These are phyloP conservation scores for Sclerodermus sp. DNA, from an alignment of 2,888 invertebrate genomes.

Conservation along the genomic window DNA sequence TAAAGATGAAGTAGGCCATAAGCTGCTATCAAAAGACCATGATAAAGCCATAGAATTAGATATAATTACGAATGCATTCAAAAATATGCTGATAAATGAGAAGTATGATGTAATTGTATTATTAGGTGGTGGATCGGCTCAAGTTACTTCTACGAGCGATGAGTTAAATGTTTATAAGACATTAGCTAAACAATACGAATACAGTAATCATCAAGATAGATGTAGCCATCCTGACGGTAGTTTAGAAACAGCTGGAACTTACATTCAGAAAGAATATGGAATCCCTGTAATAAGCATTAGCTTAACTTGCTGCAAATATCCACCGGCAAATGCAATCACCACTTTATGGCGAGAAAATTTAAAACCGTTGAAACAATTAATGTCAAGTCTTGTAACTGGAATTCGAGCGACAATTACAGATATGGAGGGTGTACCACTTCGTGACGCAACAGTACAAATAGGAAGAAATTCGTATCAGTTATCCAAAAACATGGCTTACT, in stretches of 20 bases:
- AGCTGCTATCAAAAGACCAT: conserved; percentile 61
- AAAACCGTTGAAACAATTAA: conserved; percentile 43
- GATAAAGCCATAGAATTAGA: conserved; percentile 58
- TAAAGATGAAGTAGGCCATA: conserved; percentile 69
- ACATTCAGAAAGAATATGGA: conserved; percentile 65
- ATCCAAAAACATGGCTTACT: conserved; percentile 70
- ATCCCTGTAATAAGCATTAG: conserved; percentile 62
- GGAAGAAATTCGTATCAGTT: conserved; percentile 66
- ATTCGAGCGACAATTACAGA: conserved; percentile 63
- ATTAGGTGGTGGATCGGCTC: conserved; percentile 73
- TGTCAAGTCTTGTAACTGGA: conserved; percentile 44
- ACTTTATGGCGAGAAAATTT: conserved; percentile 53
- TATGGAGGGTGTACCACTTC: conserved; percentile 65
- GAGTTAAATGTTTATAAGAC: conserved; percentile 52
- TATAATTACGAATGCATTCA: conserved; percentile 64
- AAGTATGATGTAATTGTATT: conserved; percentile 74
- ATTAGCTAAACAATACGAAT: conserved; percentile 48
- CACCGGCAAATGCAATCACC: conserved; percentile 58
- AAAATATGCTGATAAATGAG: conserved; percentile 67
- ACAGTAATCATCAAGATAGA: conserved; percentile 58
- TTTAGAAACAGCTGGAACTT: conserved; percentile 38
- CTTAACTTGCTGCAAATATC: conserved; percentile 85
- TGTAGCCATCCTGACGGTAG: conserved; percentile 39
- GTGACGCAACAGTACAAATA: conserved; percentile 73
- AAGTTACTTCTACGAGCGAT: conserved; percentile 63